A percentile compares a stretch with the other conserved stretches of the same genome.
Conservation (phyloP, 2,888 invertebrate species). For the Pterostichus madidus region DNA sequence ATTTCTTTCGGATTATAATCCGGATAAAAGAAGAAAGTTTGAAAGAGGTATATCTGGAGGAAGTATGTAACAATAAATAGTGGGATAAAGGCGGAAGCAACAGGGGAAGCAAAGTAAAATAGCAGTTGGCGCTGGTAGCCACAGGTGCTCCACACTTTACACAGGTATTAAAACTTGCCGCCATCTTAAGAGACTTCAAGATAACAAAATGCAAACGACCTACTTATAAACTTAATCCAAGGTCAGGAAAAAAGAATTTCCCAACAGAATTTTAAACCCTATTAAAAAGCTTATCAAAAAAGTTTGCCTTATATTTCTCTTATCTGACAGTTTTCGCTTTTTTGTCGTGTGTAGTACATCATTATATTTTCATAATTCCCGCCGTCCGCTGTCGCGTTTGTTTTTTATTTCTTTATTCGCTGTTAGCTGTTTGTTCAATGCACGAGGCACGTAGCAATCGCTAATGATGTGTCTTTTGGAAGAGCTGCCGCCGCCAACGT, state of each 20-base stretch:
- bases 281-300: conserved; percentile 55
- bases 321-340: conserved; percentile 38
- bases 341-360: conserved; percentile 43
- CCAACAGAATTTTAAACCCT: conserved; percentile 38
- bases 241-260: conserved; percentile 46
- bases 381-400: conserved; percentile 26
- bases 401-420: conserved; percentile 49
- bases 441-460: conserved; percentile 36
- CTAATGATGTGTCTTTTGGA: conserved; percentile 47
- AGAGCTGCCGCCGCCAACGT: neutral
- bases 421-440: conserved; percentile 39
- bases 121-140: conserved; percentile 34
- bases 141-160: conserved; percentile 60
- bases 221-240: conserved; percentile 56
- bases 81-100: conserved; percentile 39
- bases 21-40: neutral
- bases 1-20: too few species aligned
- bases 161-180: conserved; percentile 61
- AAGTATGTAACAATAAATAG: conserved; percentile 48
- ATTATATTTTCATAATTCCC: conserved; percentile 58
- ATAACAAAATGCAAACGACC: conserved; percentile 60
- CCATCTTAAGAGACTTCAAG: conserved; percentile 54
- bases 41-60: conserved; percentile 1
- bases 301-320: conserved; percentile 36
- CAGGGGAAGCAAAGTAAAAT: conserved; percentile 21